Evolutionary conservation across 2,888 invertebrate species (phyloP), one percentile per base, ranked within the genome.

Genomic region (Lasioglossum lativentre): DNA sequence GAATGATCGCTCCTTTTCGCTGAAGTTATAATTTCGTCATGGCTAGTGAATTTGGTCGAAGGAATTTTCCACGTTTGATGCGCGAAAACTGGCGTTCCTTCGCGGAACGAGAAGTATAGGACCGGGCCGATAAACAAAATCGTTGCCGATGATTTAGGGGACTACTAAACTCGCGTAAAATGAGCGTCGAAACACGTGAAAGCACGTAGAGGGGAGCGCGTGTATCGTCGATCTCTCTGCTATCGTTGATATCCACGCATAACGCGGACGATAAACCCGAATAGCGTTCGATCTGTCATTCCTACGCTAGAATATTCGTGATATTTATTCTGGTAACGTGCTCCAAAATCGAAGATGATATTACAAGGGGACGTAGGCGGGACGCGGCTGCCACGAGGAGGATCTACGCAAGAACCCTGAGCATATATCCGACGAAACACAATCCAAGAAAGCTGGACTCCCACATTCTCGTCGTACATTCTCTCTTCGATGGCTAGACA

Each of bases 391-490:
- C 73, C 77, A 77, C 47, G 68, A 80, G 47, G 59, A 47, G 76
- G 70, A 83, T 80, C 81, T 73, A 83, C 84, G 82, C 75, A 40
- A 75, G 66, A 19, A 70, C 27, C 56, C 45, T 84, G 63, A 78
- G 38, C 52, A 34, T 78, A 72, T 71, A 81, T 80, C 45, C 66
- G 40, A n/a, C 81, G 74, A 27, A 87, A 80, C 45, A 71, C 82
- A 78, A 77, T 70, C 82, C 84, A 78, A 85, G 85, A 72, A 88
- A 82, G 70, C 85, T 30, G 75, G 73, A 78, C 79, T 86, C 84
- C 84, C 80, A 81, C 80, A 47, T 84, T 89, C 80, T 84, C 89
- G 85, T 88, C 75, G 88, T 86, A 83, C 85, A 90, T 90, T 89
- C 90, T 89, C 79, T 80, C 78, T 79, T 79, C 86, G 78, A 89